Conservation (phyloP, 2,888 invertebrate species). For the Glyphotaelius pellucidus region DNA sequence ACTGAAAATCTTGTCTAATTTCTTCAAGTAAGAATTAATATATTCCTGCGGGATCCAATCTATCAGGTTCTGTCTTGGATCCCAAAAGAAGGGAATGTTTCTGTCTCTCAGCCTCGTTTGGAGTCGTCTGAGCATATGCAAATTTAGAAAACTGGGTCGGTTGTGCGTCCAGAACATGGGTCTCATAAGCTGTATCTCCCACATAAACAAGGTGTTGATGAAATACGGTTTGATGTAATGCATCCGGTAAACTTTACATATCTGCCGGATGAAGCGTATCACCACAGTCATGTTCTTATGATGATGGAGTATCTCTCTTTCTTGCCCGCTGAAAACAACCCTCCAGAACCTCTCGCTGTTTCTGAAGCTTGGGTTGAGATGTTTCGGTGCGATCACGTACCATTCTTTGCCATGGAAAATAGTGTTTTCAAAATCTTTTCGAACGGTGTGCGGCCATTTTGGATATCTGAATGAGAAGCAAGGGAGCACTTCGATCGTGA, state of each 20-base stretch:
- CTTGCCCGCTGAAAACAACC: not conserved
- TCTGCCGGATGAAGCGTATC: not conserved
- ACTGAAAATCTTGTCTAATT: not conserved
- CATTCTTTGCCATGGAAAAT: not conserved
- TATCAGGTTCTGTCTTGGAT: not conserved
- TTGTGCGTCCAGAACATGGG: not conserved
- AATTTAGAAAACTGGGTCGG: not conserved
- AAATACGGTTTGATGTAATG: not conserved
- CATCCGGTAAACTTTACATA: not conserved
- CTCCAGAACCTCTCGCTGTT: not conserved
- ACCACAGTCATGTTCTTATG: not conserved
- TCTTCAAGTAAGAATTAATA: not conserved
- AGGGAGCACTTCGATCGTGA: not conserved
- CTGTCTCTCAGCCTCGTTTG: not conserved
- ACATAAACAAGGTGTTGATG: not conserved
- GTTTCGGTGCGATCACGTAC: not conserved
- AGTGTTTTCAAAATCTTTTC: not conserved
- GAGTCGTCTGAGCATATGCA: not conserved
- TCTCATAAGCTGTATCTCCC: not conserved
- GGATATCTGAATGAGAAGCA: not conserved
- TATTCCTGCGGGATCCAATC: not conserved
- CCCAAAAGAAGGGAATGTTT: not conserved
- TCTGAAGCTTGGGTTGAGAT: not conserved
- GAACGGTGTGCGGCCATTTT: not conserved
- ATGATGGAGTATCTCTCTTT: not conserved